Evolutionary conservation across 2,888 invertebrate genomes (phyloP).

Genomic region (Limnephilus lunatus): DNA sequence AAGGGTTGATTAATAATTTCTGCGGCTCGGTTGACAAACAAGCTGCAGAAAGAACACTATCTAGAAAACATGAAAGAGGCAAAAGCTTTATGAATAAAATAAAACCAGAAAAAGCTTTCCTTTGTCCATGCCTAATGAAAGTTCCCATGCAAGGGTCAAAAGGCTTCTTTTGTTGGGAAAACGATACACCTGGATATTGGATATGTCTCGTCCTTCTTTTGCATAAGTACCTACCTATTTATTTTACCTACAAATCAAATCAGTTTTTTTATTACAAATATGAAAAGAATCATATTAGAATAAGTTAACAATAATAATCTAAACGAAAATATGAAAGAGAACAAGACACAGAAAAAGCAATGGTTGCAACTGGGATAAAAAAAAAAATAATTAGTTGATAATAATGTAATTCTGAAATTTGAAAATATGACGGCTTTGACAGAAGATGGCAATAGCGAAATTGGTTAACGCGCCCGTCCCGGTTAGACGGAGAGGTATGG

Average conservation of each 20-base stretch:
- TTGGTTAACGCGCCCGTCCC: no score
- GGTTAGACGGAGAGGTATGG: no score
- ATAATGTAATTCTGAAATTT: no score
- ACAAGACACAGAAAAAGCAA: no score
- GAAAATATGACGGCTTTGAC: no score
- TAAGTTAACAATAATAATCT: no score
- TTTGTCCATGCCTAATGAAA: not conserved
- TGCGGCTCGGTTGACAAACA: not conserved
- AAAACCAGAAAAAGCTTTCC: not conserved
- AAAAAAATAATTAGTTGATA: no score
- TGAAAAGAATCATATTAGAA: no score
- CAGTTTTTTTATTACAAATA: not conserved
- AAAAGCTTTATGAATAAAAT: not conserved
- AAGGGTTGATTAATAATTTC: not conserved
- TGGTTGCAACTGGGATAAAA: no score
- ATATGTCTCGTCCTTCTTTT: not conserved
- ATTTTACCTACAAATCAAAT: not conserved
- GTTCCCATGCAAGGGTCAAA: not conserved
- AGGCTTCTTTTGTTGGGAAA: constrained; percentile 11
- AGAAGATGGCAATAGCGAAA: no score
- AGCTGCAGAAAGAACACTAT: not conserved
- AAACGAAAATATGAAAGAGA: no score
- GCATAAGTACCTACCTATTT: no score
- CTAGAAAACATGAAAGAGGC: not conserved
- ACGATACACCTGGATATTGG: not conserved